Base-by-base conservation (phyloP, 37 sponge, comb jelly and placozoan species). In the Lycopodina hypogea region DNA sequence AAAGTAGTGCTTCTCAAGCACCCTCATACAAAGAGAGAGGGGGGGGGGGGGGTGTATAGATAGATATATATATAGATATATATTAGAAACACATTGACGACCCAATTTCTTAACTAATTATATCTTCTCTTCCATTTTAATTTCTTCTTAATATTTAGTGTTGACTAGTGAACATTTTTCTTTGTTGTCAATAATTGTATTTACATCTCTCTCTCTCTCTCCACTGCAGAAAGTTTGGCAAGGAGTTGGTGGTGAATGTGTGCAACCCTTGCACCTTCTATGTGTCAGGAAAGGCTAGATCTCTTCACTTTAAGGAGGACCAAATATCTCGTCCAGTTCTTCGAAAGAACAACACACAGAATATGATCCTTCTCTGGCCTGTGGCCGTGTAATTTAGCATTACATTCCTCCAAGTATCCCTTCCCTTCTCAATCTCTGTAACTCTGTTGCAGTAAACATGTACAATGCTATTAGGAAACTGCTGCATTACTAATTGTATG, bases 301-400 rank as follows among this genome's bases (percentile, higher is more conserved):
- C 82, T 74, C 50, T 88, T 3, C 77, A 78, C 32, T 83, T 82
- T 29, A 83, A 88, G 35, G 78, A 82, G 30, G 83, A 83, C 74
- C 64, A 72, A 35, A 79, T 83, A 11, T 71, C 88, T 26, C 71
- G 79, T 39, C 88, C 88, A 7, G 23, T 62, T 19, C 36, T 88
- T 2, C 58, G 80, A 53, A 88, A 88, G 74, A 81, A 82, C 50
- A 79, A 72, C 28, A 35, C 71, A 32, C 39, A 72, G 3, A 37
- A 74, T 32, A 72, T 78, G 24, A 41, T 78, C 1, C 83, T 88
- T 19, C 73, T 53, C 62, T 88, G 88, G 83, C 88, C 88, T 26
- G 29, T 71, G 0, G 32, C 77, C 32, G 56, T 51, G 1, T 45
- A 45, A 45, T 80, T 80, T 40, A 70, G 42, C 0, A 36, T 76